These are phyloP conservation scores for Pollenia griseotomentosa DNA, from an alignment of 2,888 invertebrate species.

Conservation along the genomic window DNA sequence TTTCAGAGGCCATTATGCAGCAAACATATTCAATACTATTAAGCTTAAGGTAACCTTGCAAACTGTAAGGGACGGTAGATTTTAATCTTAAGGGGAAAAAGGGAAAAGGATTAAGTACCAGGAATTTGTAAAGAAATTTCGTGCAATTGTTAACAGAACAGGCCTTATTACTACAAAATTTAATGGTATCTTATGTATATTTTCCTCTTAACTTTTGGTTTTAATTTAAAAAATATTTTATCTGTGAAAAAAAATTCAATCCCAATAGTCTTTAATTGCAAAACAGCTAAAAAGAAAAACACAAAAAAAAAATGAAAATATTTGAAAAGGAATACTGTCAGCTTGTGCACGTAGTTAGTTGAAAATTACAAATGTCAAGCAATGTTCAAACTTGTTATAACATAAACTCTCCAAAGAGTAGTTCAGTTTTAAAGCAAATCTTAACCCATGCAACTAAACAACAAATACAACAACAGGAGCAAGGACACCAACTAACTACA, in stretches of 20 bases:
- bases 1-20: neutral
- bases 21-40: neutral
- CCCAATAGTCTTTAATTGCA: neutral
- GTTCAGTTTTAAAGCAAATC: conserved; percentile 57
- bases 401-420: conserved; percentile 63
- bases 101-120: neutral
- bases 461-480: neutral
- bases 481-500: conserved; percentile 31
- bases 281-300: neutral
- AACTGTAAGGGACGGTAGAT: neutral
- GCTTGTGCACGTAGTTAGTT: conserved; percentile 65
- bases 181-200: too few relatives aligned
- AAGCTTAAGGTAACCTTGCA: neutral
- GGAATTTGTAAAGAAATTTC: too few relatives aligned
- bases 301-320: neutral
- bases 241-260: neutral
- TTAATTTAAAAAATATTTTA: neutral
- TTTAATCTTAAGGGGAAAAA: neutral
- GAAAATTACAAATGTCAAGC: conserved; percentile 71
- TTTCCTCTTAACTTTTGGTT: neutral
- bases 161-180: too few relatives aligned
- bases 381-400: conserved; percentile 64
- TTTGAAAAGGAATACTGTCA: conserved; percentile 28
- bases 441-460: conserved; percentile 25
- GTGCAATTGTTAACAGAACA: too few relatives aligned